These are phyloP conservation scores for Coilia nasus DNA, from an alignment of 2,797 vertebrate species.

Conservation along the genomic window DNA sequence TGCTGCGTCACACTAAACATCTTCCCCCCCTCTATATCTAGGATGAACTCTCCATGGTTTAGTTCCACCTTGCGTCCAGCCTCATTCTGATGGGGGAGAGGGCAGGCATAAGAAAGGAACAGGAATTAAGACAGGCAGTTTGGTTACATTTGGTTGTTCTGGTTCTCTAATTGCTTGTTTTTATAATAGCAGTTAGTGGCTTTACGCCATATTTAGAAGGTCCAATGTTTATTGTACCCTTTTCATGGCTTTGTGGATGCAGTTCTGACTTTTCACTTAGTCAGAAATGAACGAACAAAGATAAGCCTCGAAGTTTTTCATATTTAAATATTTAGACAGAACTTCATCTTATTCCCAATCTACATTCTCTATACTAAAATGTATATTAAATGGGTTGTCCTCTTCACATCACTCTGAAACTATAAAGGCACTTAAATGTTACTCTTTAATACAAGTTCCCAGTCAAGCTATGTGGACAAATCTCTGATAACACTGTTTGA, in stretches of 20 bases:
- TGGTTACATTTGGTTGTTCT: not conserved
- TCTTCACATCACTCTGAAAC: not conserved
- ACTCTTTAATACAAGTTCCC: not conserved
- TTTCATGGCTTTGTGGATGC: too few species aligned
- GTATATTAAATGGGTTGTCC: not conserved
- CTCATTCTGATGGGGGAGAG: constrained; percentile 57
- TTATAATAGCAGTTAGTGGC: too few species aligned
- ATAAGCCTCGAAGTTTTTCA: too few species aligned
- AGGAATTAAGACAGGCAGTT: not conserved
- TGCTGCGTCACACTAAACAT: constrained; percentile 89
- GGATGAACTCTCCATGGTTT: constrained; percentile 84
- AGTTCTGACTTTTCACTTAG: too few species aligned
- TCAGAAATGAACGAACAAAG: too few species aligned
- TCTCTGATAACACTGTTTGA: not conserved
- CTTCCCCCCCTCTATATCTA: constrained; percentile 86
- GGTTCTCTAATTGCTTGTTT: too few species aligned
- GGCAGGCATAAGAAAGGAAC: not conserved
- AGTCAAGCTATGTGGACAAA: not conserved
- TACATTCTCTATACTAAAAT: not conserved
- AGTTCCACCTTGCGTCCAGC: constrained; percentile 69
- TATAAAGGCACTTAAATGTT: not conserved
- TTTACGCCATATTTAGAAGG: too few species aligned
- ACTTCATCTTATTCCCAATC: not conserved
- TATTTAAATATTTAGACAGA: not conserved
- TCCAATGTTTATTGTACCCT: too few species aligned